These are phyloP conservation scores for Tretioscincus oriximinensis DNA, from an alignment of 2,113 vertebrate species.

Conservation along the genomic window DNA sequence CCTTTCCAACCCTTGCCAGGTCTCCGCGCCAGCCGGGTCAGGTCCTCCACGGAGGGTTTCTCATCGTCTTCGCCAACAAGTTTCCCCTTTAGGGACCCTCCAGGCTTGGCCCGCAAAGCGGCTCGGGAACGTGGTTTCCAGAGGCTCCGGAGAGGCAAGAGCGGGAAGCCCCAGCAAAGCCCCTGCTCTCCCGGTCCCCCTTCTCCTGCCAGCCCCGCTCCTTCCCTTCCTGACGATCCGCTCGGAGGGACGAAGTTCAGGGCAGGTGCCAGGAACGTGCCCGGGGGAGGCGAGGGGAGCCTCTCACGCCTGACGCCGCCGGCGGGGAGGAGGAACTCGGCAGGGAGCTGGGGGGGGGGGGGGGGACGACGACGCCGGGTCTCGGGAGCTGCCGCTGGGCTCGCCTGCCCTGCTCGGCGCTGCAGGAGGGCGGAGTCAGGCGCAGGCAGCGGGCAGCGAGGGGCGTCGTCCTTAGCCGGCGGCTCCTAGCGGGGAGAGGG, in stretches of 20 bases:
- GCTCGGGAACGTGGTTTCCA: slow-evolving; percentile 45
- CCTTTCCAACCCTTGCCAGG: slow-evolving; percentile 55
- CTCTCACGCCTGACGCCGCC: slow-evolving; percentile 35
- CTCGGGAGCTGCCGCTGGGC: slow-evolving; percentile 44
- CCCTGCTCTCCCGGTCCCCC: slow-evolving; percentile 26
- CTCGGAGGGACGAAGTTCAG: slow-evolving; percentile 6
- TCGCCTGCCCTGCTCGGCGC: slow-evolving; percentile 56
- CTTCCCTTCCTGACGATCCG: slow-evolving; percentile 23
- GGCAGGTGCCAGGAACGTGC: slow-evolving; percentile 36
- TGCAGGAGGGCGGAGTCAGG: slow-evolving; percentile 77
- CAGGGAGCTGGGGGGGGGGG: slow-evolving; percentile 11
- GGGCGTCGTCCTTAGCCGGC: neutral
- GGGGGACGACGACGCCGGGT: neutral
- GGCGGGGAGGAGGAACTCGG: slow-evolving; percentile 30
- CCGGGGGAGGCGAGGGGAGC: slow-evolving; percentile 44
- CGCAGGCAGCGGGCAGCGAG: slow-evolving; percentile 53
- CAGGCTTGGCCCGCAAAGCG: slow-evolving; percentile 23
- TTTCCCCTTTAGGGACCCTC: slow-evolving; percentile 38
- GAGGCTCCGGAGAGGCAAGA: slow-evolving; percentile 22
- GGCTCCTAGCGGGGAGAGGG: slow-evolving; percentile 36
- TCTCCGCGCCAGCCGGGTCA: slow-evolving; percentile 44
- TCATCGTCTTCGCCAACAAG: slow-evolving; percentile 50
- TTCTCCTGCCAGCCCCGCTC: too few species aligned
- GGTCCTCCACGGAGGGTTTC: slow-evolving; percentile 39
- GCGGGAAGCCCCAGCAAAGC: neutral